phyloP scores from a whole-genome alignment of 2,888 invertebrate genomes.

The Nemapogon koenigi region DNA sequence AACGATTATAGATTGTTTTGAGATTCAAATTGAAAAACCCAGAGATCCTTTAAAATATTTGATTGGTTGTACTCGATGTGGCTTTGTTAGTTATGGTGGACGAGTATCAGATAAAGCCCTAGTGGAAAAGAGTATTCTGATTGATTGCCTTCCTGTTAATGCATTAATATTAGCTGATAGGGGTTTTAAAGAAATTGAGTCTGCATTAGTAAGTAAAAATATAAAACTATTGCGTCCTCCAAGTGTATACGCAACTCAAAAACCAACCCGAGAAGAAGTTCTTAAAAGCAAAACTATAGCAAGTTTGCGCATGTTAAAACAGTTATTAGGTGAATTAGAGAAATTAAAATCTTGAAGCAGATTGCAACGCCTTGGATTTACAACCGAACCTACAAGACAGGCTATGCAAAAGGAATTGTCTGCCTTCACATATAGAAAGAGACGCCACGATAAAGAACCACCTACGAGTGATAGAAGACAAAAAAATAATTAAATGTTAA shows the following conservation, averaged over 20 bases:
- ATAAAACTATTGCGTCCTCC: not conserved
- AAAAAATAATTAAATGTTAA: no score
- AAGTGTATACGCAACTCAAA: not conserved
- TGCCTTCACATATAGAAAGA: no score
- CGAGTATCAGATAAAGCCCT: slow-evolving; percentile 12
- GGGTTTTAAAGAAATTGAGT: not conserved
- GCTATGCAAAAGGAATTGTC: no score
- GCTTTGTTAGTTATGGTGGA: slow-evolving; percentile 10
- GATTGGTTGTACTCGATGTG: slow-evolving; percentile 12
- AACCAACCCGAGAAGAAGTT: not conserved
- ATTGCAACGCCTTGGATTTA: no score
- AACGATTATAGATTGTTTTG: slow-evolving; percentile 16
- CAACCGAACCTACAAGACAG: no score
- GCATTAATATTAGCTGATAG: not conserved
- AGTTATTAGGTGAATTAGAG: not conserved
- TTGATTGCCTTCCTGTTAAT: slow-evolving; percentile 9
- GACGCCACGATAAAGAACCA: no score
- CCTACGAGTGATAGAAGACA: no score
- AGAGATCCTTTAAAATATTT: slow-evolving; percentile 11
- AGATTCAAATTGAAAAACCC: slow-evolving; percentile 13
- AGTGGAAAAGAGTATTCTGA: slow-evolving; percentile 11
- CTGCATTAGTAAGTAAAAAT: not conserved
- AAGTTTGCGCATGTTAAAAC: not conserved
- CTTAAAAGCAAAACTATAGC: not conserved
- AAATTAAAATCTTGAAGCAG: not conserved